Evolutionary conservation across 2,113 vertebrate species (phyloP).

Genomic region (Grantiella picta): DNA sequence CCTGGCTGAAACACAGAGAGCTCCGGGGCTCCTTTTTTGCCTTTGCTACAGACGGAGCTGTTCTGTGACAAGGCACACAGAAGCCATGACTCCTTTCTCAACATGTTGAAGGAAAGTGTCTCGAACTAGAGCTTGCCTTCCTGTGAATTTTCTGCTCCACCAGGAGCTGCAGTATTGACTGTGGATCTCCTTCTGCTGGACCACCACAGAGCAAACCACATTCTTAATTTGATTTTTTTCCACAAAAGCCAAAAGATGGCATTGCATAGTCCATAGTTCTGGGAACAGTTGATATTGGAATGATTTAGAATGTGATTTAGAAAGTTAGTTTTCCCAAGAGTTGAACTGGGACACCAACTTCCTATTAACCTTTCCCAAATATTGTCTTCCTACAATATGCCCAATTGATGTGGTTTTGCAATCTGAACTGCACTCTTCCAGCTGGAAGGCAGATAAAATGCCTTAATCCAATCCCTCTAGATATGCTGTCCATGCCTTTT

Average conservation of each 20-base stretch:
- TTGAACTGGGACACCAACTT: slow-evolving; percentile 8
- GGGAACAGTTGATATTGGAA: background rate
- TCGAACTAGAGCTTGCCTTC: background rate
- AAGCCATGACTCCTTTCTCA: background rate
- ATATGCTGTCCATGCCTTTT: slow-evolving; percentile 29
- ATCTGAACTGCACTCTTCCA: slow-evolving; percentile 44
- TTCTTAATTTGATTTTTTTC: background rate
- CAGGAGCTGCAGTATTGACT: background rate
- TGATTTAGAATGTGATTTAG: background rate
- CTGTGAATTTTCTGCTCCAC: background rate
- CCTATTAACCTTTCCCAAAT: slow-evolving; percentile 42
- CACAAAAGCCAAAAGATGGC: slow-evolving; percentile 21
- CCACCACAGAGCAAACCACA: background rate
- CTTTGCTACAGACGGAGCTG: background rate
- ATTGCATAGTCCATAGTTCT: background rate
- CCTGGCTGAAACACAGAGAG: background rate
- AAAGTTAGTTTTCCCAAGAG: slow-evolving; percentile 7
- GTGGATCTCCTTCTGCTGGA: background rate
- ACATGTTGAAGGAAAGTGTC: background rate
- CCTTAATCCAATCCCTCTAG: slow-evolving; percentile 1
- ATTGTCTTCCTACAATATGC: slow-evolving; percentile 7
- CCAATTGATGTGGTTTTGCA: slow-evolving; percentile 19
- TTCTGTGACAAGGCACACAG: background rate
- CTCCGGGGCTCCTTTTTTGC: background rate
- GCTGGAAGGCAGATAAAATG: slow-evolving; percentile 27